Evolutionary conservation across 2,113 vertebrate genomes (phyloP).

Genomic region (Anhinga rufa): DNA sequence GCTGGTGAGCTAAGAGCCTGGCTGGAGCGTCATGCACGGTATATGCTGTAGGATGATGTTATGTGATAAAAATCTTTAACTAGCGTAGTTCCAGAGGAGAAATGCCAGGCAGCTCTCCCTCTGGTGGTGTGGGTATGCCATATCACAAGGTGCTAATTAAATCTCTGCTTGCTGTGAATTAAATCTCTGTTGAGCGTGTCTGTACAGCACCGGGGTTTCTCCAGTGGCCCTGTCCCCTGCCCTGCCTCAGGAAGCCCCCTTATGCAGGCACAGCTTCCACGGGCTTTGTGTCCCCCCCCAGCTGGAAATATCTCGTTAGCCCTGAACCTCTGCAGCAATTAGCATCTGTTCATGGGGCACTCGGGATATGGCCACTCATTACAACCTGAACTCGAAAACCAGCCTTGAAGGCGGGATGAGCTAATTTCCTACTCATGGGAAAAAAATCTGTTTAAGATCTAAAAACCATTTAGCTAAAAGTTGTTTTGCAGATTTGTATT

Average conservation of each 20-base stretch:
- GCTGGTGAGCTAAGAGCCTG: not conserved
- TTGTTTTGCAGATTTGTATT: not conserved
- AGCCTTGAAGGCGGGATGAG: fast-evolving
- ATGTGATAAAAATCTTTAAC: fast-evolving
- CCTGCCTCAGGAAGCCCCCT: not conserved
- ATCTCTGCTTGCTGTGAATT: not conserved
- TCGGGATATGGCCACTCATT: fast-evolving
- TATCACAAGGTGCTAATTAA: fast-evolving
- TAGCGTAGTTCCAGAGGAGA: fast-evolving
- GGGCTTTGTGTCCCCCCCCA: not conserved
- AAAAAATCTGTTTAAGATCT: not conserved
- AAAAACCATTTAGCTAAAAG: not conserved
- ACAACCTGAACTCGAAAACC: not conserved
- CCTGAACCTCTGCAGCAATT: not conserved
- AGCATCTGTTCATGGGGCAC: fast-evolving
- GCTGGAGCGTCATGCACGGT: not conserved
- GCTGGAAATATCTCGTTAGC: not conserved
- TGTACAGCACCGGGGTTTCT: fast-evolving
- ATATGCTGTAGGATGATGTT: fast-evolving
- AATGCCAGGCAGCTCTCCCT: not conserved
- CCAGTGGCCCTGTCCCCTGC: not conserved
- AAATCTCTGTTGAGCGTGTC: fast-evolving
- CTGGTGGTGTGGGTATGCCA: not conserved
- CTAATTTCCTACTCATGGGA: not conserved
- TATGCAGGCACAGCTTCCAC: not conserved